A percentile compares a stretch with the other conserved stretches of the same genome.
phyloP scores from a whole-genome alignment of 1,140 invertebrate species.

The Bursaphelenchus mucronatus region DNA sequence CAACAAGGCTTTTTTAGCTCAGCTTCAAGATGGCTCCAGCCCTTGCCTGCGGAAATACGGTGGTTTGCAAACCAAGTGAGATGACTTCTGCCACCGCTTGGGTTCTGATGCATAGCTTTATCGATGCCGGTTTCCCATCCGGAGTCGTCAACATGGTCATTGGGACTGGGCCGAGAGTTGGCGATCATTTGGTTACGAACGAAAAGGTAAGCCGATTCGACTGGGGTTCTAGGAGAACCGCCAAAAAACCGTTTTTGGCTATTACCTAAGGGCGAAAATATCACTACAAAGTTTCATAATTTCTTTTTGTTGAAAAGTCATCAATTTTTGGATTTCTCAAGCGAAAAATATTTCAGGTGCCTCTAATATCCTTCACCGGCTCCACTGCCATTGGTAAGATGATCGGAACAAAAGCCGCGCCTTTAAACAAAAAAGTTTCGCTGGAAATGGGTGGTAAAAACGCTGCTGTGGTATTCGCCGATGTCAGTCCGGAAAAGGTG shows the following conservation, averaged over 20 bases:
- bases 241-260: too few relatives aligned
- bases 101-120: slow-evolving; percentile 64
- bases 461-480: slow-evolving; percentile 66
- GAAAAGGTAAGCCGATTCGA: slow-evolving; percentile 64
- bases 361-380: slow-evolving; percentile 66
- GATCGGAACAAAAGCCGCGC: slow-evolving; percentile 63
- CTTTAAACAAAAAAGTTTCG: slow-evolving; percentile 66
- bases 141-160: slow-evolving; percentile 69
- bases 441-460: slow-evolving; percentile 69
- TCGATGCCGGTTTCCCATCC: slow-evolving; percentile 65
- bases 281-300: not conserved
- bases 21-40: slow-evolving; percentile 67
- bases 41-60: slow-evolving; percentile 67
- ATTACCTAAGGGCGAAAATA: too few relatives aligned
- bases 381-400: slow-evolving; percentile 64
- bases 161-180: slow-evolving; percentile 65
- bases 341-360: slow-evolving; percentile 59
- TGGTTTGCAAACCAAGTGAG: slow-evolving; percentile 68
- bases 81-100: slow-evolving; percentile 67
- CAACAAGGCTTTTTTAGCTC: slow-evolving; percentile 49
- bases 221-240: too few relatives aligned
- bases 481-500: slow-evolving; percentile 65
- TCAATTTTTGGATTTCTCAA: too few relatives aligned
- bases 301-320: too few relatives aligned
- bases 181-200: slow-evolving; percentile 65